These are phyloP conservation scores for Iguana delicatissima DNA, from an alignment of 2,797 vertebrate genomes.

Conservation along the genomic window DNA sequence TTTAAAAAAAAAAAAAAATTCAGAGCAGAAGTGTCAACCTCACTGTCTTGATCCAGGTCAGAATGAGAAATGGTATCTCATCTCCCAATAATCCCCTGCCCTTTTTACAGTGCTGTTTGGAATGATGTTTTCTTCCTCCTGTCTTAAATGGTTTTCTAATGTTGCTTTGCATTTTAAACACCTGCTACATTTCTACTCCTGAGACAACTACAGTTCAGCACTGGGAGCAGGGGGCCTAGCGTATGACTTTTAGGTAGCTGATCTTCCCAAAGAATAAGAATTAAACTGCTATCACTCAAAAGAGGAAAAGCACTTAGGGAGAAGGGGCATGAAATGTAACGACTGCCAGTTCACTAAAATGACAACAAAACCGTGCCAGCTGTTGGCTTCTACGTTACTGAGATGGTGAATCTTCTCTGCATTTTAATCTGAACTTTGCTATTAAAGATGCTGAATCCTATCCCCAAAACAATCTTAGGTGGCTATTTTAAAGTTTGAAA, in stretches of 20 bases:
- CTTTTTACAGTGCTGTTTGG: slow-evolving; percentile 58
- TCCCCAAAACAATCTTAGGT: no score
- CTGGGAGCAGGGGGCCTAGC: slow-evolving; percentile 24
- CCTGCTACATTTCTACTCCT: slow-evolving; percentile 26
- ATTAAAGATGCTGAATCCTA: no score
- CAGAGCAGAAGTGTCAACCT: slow-evolving; percentile 49
- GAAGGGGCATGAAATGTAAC: neutral
- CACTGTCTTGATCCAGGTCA: slow-evolving; percentile 44
- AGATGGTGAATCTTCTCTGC: no score
- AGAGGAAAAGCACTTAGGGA: neutral
- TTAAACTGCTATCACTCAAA: slow-evolving; percentile 53
- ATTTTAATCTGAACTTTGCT: no score
- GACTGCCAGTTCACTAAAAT: neutral
- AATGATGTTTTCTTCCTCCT: slow-evolving; percentile 42
- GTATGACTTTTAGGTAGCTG: slow-evolving; percentile 35
- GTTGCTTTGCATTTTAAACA: slow-evolving; percentile 59
- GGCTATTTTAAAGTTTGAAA: no score
- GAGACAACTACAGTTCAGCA: slow-evolving; percentile 28
- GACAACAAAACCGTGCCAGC: neutral
- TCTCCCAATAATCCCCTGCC: slow-evolving; percentile 52
- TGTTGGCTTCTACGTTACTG: no score
- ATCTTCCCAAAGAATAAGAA: slow-evolving; percentile 14
- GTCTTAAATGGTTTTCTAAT: slow-evolving; percentile 57
- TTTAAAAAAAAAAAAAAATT: neutral
- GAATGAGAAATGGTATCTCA: slow-evolving; percentile 55